A percentile compares a stretch with the other conserved stretches of the same genome.
Conservation (phyloP, 2,113 vertebrate genomes). For the Coptodon rendalli region DNA sequence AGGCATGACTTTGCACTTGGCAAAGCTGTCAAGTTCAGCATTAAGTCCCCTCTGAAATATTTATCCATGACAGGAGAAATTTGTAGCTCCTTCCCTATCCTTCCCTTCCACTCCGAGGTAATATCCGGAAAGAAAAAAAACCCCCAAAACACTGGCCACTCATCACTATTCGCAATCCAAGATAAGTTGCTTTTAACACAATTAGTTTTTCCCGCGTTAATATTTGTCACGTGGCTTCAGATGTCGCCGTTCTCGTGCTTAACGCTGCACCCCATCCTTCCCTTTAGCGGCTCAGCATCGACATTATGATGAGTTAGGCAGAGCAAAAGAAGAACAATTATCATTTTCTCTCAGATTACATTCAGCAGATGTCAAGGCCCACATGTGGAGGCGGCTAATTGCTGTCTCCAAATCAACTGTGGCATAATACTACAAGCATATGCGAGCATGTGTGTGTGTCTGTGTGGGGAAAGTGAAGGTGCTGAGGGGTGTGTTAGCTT, state of each 20-base stretch:
- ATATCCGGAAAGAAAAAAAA: neutral
- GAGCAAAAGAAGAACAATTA: constrained; percentile 52
- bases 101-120: neutral
- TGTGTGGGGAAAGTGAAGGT: neutral
- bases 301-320: constrained; percentile 39
- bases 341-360: constrained; percentile 56
- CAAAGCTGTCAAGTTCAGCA: constrained; percentile 1
- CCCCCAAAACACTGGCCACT: neutral
- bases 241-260: neutral
- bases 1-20: constrained; percentile 22
- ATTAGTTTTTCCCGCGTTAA: neutral
- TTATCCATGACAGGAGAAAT: neutral
- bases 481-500: neutral
- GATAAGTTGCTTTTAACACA: neutral
- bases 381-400: constrained; percentile 62
- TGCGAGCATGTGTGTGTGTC: neutral
- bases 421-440: constrained; percentile 36
- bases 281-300: neutral
- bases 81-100: neutral
- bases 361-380: constrained; percentile 64
- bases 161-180: neutral
- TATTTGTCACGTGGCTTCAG: neutral
- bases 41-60: constrained; percentile 9
- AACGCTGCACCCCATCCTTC: neutral
- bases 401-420: constrained; percentile 49